Conservation (phyloP, 2,113 vertebrate genomes). For the Hippocampus mohnikei region DNA sequence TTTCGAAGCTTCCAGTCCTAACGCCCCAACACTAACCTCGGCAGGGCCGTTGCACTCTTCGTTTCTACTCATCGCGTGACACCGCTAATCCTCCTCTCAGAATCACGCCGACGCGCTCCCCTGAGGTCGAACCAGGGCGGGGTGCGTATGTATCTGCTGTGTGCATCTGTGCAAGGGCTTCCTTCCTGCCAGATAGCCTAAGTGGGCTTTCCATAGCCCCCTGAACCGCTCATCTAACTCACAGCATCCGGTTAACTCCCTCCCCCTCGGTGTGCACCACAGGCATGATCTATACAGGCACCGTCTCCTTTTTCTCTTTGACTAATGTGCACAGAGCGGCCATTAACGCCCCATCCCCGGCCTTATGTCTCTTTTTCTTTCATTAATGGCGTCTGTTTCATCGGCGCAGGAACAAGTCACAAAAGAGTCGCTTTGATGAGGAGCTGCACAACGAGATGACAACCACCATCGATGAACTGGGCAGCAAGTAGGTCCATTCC, state of each 20-base stretch:
- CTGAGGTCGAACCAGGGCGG: background rate
- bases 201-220: conserved; percentile 45
- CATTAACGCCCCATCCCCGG: background rate
- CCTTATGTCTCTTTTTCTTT: conserved; percentile 4
- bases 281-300: conserved; percentile 14
- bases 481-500: conserved; percentile 76
- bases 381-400: conserved; percentile 45
- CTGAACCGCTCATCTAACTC: conserved; percentile 53
- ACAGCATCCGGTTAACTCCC: conserved; percentile 33
- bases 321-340: conserved; percentile 33
- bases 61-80: conserved; percentile 12
- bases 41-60: conserved; percentile 9
- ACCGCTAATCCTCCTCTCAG: conserved; percentile 16
- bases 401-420: conserved; percentile 81
- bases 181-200: conserved; percentile 46
- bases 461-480: conserved; percentile 91
- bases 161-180: conserved; percentile 54
- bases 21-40: conserved; percentile 54
- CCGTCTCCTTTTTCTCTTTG: conserved; percentile 35
- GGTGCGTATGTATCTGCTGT: conserved; percentile 38
- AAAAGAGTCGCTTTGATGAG: conserved; percentile 88
- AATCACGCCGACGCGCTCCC: background rate
- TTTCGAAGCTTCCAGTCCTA: conserved; percentile 33
- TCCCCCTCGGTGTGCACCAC: conserved; percentile 7
- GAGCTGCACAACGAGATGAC: conserved; percentile 91